phyloP scores from a whole-genome alignment of 2,888 invertebrate genomes.

The Andrena dorsata region DNA sequence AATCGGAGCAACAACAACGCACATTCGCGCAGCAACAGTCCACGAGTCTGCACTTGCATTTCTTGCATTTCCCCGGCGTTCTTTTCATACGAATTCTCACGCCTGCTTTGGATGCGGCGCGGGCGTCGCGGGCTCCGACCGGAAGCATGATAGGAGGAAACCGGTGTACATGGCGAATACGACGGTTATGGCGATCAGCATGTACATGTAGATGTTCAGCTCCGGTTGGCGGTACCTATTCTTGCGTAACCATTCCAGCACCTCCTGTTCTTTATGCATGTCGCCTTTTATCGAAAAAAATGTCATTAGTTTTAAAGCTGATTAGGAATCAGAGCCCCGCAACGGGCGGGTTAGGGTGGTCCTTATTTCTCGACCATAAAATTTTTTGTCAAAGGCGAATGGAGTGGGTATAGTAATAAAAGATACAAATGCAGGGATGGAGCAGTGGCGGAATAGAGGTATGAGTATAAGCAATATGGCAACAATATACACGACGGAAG shows the following conservation, averaged over 20 bases:
- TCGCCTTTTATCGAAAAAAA: constrained; percentile 88
- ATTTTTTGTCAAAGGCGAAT: no score
- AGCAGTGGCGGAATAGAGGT: no score
- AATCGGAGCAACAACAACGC: constrained; percentile 58
- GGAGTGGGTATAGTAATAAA: no score
- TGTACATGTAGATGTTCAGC: constrained; percentile 97
- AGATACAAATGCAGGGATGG: no score
- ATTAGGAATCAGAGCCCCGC: not conserved
- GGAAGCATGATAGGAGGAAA: constrained; percentile 95
- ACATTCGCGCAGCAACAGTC: constrained; percentile 54
- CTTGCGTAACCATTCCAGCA: constrained; percentile 96
- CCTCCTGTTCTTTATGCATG: constrained; percentile 93
- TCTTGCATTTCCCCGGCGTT: constrained; percentile 18
- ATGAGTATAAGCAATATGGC: no score
- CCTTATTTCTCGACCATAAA: no score
- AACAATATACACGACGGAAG: no score
- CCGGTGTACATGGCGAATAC: constrained; percentile 96
- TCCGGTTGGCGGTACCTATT: constrained; percentile 97
- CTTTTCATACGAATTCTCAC: constrained; percentile 83
- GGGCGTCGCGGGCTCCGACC: constrained; percentile 88
- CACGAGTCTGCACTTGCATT: constrained; percentile 31
- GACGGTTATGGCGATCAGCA: constrained; percentile 93
- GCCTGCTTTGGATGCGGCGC: constrained; percentile 89
- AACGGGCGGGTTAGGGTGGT: no score
- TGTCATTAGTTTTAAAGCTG: not conserved